Base-by-base conservation (phyloP, 1,140 invertebrate genomes). In the Liolophura sinensis region DNA sequence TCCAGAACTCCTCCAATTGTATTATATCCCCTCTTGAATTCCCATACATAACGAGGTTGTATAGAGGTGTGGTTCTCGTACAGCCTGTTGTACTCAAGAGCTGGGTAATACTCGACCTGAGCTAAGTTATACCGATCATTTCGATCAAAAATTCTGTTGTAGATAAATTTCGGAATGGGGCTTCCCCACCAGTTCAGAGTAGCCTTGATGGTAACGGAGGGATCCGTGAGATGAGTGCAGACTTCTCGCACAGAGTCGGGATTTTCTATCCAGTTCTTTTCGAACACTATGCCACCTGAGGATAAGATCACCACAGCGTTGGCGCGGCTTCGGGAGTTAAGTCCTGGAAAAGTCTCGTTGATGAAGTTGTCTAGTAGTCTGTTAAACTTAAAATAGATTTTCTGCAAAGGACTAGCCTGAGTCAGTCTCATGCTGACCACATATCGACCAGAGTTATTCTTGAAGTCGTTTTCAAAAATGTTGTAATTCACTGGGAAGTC, bases 121-220 rank as follows among this genome's bases (percentile, higher is more conserved):
- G 83, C 82, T 47, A 85, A 65, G 68, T 84, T 82, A 68, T 77
- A 85, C 1, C 83, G 68, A 54, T 78, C 76, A 64, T 78, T 74
- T 50, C 79, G 75, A 57, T 84, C 83, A 76, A 85, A 83, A n/a
- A 84, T 77, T 25, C 65, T 47, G 0, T 55, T 59, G 49, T 80
- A 75, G 5, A 84, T 73, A 51, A 65, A 58, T 40, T 68, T 56
- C 27, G 65, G 71, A 22, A 76, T 67, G 25, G 72, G 69, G 56
- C 77, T 91, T 18, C 95, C 94, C 68, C 98, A 88, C 92, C 95
- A 99, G 79, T 99, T 99, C 74, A 89, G 92, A 6, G 93, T 93
- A 68, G 94, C 96, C 81, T 98, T 94, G 12, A 99, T 92, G n/a
- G 90, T 86, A 83, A 93, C 91, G 72, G 94, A 96, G 77, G 97